phyloP scores from a whole-genome alignment of 2,797 vertebrate genomes.

The Hapalemur alaotrensis region DNA sequence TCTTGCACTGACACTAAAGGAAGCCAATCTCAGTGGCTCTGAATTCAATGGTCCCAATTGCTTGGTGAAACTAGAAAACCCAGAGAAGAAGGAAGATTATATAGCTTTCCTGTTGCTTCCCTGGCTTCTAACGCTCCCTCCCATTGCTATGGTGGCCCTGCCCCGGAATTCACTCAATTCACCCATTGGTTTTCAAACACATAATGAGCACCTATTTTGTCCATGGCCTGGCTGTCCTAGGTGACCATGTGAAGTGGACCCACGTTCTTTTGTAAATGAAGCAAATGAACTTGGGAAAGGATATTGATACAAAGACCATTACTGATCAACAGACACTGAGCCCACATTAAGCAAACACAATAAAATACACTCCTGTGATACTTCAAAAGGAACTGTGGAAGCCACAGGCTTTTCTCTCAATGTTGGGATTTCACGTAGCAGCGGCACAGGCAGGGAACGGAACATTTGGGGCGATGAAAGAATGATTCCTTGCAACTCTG shows the following conservation, averaged over 20 bases:
- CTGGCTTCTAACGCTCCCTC: neutral
- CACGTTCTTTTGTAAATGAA: neutral
- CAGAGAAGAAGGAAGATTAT: neutral
- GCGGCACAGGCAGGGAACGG: neutral
- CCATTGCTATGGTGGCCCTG: accelerated
- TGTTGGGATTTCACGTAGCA: accelerated
- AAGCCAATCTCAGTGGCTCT: accelerated
- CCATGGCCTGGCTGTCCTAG: neutral
- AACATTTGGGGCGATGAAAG: too few relatives aligned
- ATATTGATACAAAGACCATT: neutral
- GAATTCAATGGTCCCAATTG: too few relatives aligned
- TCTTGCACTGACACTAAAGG: neutral
- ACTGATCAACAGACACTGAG: neutral
- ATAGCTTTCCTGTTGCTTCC: neutral
- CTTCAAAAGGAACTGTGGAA: neutral
- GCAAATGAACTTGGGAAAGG: neutral
- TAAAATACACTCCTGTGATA: neutral
- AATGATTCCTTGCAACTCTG: neutral
- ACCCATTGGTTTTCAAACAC: neutral
- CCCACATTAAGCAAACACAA: neutral
- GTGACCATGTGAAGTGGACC: neutral
- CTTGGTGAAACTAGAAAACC: neutral
- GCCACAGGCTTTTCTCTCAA: neutral
- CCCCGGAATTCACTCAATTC: neutral
- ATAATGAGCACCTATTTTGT: neutral